Evolutionary conservation across 2,113 vertebrate genomes (phyloP), one percentile per base, ranked within the genome.

Genomic region (Myotis yumanensis): DNA sequence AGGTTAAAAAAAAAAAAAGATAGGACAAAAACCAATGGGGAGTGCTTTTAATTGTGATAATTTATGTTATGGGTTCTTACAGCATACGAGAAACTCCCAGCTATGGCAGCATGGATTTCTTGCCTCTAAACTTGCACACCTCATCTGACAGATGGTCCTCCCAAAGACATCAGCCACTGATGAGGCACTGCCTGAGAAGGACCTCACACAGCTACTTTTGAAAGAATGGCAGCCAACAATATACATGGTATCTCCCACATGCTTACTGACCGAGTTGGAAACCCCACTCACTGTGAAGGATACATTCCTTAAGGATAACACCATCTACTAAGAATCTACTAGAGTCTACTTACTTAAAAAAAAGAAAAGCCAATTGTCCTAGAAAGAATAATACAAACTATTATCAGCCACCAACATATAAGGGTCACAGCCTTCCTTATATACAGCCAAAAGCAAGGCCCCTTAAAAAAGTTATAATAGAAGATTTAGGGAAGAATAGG

Each of bases 271-370:
- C 69, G 92, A 69, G n/a, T 3, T 59, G 71, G 62, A 95, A 88
- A 92, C 66, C 18, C 16, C 52, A 62, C 28, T 32, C 32, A 86
- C 35, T 54, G 23, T 35, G 66, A 66, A 35, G 22, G n/a, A 73
- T 81, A 51, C 54, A 86, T 81, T 94, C 37, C 82, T 46, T 43
- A 81, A 73, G 62, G 51, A 84, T 46, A 64, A 94, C 8, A 83
- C 8, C 46, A 82, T 89, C 57, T n/a, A 81, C 11, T 51, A 51
- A 51, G 51, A 51, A 51, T 43, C 43, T 43, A 43, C 43, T 43
- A 43, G 43, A 43, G 43, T 43, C 43, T 43, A 62, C 28, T 73
- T 37, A 57, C 16, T n/a, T 73, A 32, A 18, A 15, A 11, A 0
- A 30, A 59, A 22, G 2, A 51, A 72, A 79, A 62, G 46, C 48